Evolutionary conservation across 2,113 vertebrate species (phyloP).

Genomic region (Vidua chalybeata): DNA sequence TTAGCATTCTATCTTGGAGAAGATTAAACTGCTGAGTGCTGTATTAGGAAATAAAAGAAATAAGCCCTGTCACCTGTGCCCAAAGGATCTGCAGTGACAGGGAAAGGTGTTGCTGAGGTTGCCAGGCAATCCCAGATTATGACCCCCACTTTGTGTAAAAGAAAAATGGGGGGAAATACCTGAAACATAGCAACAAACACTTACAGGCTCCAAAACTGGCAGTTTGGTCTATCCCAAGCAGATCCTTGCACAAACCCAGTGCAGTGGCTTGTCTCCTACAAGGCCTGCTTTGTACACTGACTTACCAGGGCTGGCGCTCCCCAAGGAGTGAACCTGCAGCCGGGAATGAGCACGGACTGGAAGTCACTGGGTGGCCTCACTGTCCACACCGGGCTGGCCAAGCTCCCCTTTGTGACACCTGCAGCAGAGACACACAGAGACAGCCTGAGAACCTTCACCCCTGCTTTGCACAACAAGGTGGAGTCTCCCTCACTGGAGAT

Average conservation of each 20-base stretch:
- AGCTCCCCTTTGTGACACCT: not conserved
- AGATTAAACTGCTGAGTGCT: not conserved
- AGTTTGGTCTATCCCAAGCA: not conserved
- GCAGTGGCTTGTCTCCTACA: not conserved
- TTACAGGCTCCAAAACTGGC: not conserved
- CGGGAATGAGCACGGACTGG: accelerated
- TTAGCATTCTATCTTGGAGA: not conserved
- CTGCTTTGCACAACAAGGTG: not conserved
- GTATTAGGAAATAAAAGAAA: not conserved
- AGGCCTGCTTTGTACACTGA: not conserved
- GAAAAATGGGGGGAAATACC: not conserved
- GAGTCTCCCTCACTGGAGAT: not conserved
- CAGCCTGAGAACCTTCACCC: not conserved
- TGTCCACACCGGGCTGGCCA: not conserved
- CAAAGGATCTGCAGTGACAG: not conserved
- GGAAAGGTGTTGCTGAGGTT: not conserved
- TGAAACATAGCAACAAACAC: not conserved
- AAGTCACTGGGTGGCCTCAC: not conserved
- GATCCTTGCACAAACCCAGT: not conserved
- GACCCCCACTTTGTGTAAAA: not conserved
- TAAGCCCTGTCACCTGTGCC: not conserved
- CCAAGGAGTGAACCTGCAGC: not conserved
- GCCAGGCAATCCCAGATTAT: not conserved
- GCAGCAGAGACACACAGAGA: constrained; percentile 42
- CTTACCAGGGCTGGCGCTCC: not conserved